These are phyloP conservation scores for Cheilosia urbana DNA, from an alignment of 2,888 invertebrate genomes.

Conservation along the genomic window DNA sequence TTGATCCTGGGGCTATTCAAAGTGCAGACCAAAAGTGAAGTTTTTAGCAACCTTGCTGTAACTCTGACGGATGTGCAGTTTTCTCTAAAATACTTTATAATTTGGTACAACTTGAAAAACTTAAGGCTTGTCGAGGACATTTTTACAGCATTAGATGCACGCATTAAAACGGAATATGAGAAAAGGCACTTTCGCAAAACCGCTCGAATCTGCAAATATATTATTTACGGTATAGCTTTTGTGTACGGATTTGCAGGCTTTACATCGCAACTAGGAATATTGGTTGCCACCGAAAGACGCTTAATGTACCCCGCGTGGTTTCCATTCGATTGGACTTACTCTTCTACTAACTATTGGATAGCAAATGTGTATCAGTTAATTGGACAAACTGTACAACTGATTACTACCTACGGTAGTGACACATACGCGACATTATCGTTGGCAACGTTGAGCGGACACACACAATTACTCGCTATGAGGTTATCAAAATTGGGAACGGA, in stretches of 20 bases:
- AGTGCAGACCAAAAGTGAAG: not conserved
- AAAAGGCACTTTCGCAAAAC: not conserved
- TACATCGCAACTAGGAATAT: not conserved
- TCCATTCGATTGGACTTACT: constrained; percentile 78
- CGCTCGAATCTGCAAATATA: not conserved
- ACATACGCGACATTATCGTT: not conserved
- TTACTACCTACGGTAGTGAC: not conserved
- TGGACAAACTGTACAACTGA: constrained; percentile 8
- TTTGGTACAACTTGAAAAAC: not conserved
- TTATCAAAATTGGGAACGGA: not conserved
- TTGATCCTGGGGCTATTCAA: not conserved
- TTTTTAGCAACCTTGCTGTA: not conserved
- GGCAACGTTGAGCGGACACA: not conserved
- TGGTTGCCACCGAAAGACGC: not conserved
- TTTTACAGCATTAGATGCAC: not conserved
- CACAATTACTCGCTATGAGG: not conserved
- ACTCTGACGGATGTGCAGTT: not conserved
- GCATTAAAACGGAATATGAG: not conserved
- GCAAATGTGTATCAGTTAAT: constrained; percentile 79
- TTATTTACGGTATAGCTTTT: not conserved
- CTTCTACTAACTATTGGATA: constrained; percentile 75
- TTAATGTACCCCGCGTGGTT: constrained; percentile 67
- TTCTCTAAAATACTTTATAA: not conserved
- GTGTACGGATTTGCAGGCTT: not conserved
- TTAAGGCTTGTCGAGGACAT: not conserved